Base-by-base conservation (phyloP, 2,888 invertebrate species). In the Drosophila rubida region DNA sequence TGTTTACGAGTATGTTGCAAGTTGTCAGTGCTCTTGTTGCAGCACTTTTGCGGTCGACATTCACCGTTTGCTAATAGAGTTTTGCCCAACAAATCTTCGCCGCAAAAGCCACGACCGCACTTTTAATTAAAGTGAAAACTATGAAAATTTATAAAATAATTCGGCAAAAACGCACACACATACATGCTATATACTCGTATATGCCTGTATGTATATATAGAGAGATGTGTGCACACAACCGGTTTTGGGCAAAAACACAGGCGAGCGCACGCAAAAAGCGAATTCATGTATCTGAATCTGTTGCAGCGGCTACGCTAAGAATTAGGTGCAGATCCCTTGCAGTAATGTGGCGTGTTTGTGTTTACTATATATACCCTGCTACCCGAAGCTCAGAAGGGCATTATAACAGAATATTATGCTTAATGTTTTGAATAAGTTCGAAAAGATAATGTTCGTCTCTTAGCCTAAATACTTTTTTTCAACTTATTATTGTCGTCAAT, bases 81-180 rank as follows among this genome's bases (percentile, higher is more conserved):
- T 74, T 51, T 87, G 65, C 44, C 54, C 75, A 78, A 48, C 67
- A 84, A 75, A 81, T 67, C 54, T 72, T 55, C 44, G 73, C 83
- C 83, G 66, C 83, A 84, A 62, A 77, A 74, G 72, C 83, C 73
- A 75, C 75, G 71, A 88, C 84, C 84, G 70, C 84, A 80, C 87
- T 84, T 84, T 84, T 84, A 84, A 84, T 84, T 88, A 84, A 88
- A 84, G 75, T 86, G 69, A 75, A 88, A 84, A 84, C 86, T 84
- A 88, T 79, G 88, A 86, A 82, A 68, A 82, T 85, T 81, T 77
- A 67, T 73, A 75, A 77, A 85, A 87, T 85, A 72, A 71, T 71
- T 79, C 70, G 54, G 41, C 54, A 65, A 82, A 69, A 41, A 50
- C n/a, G 16, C 13, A 32, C 30, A 22, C 50, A 14, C 32, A 37